Evolutionary conservation across 1,140 invertebrate genomes (phyloP), one percentile per base, ranked within the genome.

Genomic region (Saccostrea cuccullata): DNA sequence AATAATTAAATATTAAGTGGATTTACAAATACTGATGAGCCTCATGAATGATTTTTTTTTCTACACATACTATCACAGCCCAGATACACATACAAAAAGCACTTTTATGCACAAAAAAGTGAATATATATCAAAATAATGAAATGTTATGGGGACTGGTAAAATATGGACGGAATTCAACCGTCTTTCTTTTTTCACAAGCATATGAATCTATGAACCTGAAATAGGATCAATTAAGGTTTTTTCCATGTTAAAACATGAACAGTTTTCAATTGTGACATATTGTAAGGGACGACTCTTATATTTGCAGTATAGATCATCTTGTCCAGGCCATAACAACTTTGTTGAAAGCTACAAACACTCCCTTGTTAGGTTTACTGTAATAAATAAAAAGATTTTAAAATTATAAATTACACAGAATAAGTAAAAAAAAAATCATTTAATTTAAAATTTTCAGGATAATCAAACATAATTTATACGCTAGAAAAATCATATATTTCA

Each of bases 271-370:
- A 17, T 64, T 67, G 12, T 13, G 30, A 30, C 13, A 3, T 26
- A 12, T 13, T 8, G 30, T 13, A 36, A 73, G 70, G 70, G 70
- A 73, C 23, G 36, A 73, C 26, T 73, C 70, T 36, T 15, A 36
- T 26, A 36, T 26, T 9, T 8, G 26, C 70, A 73, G 70, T 73
- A 73, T 12, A 73, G 8, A 8, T 73, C 26, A 73, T 73, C 70
- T 73, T 9, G 91, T 92, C 94, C 94, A 95, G 2, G 93, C 94
- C 95, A 95, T 95, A 9, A 95, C 93, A 12, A 95, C 91, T 87
- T 95, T 95, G 91, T 94, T 95, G 88, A 94, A 95, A 26, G 94
- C 93, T 60, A 95, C 94, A 92, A 95, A 95, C 8, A 95, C 95
- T 55, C 94, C 95, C 91, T 94, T 94, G 89, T 93, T 95, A 26